phyloP scores from a whole-genome alignment of 2,113 vertebrate genomes.

The Heptranchias perlo region DNA sequence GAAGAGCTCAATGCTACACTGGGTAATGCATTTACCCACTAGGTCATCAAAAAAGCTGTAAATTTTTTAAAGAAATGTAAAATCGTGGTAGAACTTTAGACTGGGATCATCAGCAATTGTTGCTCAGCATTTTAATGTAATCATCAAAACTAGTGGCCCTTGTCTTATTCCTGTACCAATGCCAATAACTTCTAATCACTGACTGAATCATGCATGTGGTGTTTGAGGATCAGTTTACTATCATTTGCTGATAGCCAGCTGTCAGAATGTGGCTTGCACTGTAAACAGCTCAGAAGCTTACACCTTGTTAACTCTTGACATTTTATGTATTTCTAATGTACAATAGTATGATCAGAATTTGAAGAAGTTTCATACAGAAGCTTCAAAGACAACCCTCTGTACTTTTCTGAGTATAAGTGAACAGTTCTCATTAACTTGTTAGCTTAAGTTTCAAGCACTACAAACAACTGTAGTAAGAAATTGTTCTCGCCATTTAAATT shows the following conservation, averaged over 20 bases:
- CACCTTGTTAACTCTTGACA: neutral
- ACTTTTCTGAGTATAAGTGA: neutral
- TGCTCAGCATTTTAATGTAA: neutral
- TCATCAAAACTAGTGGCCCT: neutral
- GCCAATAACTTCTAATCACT: neutral
- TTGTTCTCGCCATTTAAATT: neutral
- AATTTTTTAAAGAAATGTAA: too few relatives aligned
- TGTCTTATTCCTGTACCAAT: neutral
- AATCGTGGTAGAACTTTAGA: too few relatives aligned
- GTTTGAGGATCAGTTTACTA: neutral
- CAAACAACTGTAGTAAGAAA: neutral
- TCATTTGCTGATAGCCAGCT: neutral
- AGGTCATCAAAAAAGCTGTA: too few relatives aligned
- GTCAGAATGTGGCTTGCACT: neutral
- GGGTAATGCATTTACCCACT: too few relatives aligned
- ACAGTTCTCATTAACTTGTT: neutral
- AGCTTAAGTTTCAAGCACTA: neutral
- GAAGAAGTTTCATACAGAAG: neutral
- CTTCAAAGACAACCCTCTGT: neutral
- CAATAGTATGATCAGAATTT: neutral
- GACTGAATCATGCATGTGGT: neutral
- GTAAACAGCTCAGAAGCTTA: neutral
- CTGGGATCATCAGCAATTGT: neutral
- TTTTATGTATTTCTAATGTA: neutral
- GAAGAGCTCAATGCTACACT: too few relatives aligned